These are phyloP conservation scores for Pollicipes pollicipes DNA, from an alignment of 1,140 invertebrate genomes.

Conservation along the genomic window DNA sequence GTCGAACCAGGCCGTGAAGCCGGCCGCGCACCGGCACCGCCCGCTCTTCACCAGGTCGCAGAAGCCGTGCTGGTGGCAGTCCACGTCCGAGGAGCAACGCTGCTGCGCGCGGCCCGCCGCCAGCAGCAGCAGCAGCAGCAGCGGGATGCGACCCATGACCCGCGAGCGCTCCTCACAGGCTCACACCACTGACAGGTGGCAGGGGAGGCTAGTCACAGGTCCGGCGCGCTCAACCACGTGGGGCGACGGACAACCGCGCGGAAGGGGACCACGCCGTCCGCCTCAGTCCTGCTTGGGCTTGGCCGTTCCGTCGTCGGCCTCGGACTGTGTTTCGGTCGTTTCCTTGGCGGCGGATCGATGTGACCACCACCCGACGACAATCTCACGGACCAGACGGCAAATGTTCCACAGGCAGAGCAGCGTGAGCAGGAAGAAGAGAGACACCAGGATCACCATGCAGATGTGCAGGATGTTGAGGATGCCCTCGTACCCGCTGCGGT, in stretches of 20 bases:
- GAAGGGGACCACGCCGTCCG: no score
- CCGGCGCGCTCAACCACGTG: neutral
- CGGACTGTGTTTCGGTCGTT: no score
- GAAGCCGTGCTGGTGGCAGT: neutral
- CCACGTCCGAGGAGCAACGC: neutral
- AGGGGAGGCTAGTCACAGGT: neutral
- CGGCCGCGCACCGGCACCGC: neutral
- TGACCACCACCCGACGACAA: neutral
- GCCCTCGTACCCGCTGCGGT: neutral
- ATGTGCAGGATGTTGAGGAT: constrained; percentile 1
- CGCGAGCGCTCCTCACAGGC: neutral
- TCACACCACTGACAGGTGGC: no score
- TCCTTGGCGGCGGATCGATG: neutral
- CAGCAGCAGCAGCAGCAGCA: neutral
- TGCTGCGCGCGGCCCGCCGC: neutral
- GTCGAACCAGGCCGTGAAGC: neutral
- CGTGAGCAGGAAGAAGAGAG: neutral
- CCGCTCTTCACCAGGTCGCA: neutral
- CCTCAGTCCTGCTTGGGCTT: neutral
- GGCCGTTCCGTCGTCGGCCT: neutral
- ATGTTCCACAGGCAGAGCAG: neutral
- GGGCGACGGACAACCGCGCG: no score
- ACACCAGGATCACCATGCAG: neutral
- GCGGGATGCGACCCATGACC: neutral
- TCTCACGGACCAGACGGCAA: neutral